Conservation (phyloP, 2,113 vertebrate species). For the Syngnathus scovelli region DNA sequence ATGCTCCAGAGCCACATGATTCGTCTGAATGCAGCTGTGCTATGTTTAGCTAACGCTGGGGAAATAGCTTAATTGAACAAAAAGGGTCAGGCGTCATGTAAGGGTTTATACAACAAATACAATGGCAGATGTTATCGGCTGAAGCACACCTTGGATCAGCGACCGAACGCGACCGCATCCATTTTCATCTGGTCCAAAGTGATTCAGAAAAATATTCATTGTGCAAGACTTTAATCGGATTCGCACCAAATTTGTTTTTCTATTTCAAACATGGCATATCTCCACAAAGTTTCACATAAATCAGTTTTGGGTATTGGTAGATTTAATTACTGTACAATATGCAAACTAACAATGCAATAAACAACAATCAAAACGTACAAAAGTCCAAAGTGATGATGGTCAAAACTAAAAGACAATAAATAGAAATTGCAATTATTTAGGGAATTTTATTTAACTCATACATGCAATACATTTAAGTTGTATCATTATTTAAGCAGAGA, state of each 20-base stretch:
- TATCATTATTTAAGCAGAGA: no score
- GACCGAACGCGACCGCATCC: background rate
- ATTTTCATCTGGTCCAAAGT: background rate
- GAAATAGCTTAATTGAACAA: constrained; percentile 13
- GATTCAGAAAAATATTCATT: no score
- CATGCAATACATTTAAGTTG: no score
- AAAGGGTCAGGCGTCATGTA: background rate
- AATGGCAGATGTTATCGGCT: background rate
- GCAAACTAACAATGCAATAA: no score
- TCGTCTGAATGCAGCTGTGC: constrained; percentile 11
- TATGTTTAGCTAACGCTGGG: constrained; percentile 22
- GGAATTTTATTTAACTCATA: no score
- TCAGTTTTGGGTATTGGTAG: background rate
- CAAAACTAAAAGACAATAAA: no score
- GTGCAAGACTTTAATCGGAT: no score
- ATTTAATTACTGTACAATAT: no score
- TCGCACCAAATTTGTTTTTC: no score
- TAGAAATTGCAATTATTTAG: no score
- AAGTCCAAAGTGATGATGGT: no score
- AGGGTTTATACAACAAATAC: background rate
- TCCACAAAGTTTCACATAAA: background rate
- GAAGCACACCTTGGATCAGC: background rate
- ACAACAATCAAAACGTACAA: no score
- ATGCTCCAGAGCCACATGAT: constrained; percentile 38
- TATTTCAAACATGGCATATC: background rate